Evolutionary conservation across 2,888 invertebrate genomes (phyloP), one percentile per base, ranked within the genome.

Genomic region (Polyommatus iphigenia): DNA sequence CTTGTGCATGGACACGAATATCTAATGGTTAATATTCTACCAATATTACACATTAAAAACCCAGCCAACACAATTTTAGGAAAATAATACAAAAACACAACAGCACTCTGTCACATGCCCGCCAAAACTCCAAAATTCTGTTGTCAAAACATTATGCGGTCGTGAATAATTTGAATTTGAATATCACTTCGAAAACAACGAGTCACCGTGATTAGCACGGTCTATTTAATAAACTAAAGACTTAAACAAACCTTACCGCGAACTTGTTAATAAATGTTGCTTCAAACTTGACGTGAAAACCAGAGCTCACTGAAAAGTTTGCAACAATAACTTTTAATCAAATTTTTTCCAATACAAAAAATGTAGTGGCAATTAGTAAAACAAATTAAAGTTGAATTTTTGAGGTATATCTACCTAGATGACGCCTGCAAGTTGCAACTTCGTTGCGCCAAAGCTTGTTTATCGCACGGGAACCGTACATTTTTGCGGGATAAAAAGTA

Each of bases 291-390:
- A 15, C 15, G 29, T 67, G 29, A 67, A 29, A 67, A 7, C 67
- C 29, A 67, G 67, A 32, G 29, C 29, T 67, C 29, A 67, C 24
- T 29, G 32, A 29, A 29, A 67, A 62, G 13, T 67, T 67, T 67
- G 24, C 24, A 24, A 62, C 62, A 62, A 24, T 62, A 67, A 67
- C 62, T 24, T 67, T 29, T 29, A 67, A 67, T 67, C 29, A 67
- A 67, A 67, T 10, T 2, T 0, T 29, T 67, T 29, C 5, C 5
- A 29, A 67, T 15, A 29, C 15, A 67, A 62, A 15, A 15, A 62
- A 24, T 10, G 1, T 59, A 29, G 10, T 13, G 3, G 15, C 29
- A 29, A 29, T 67, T 29, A 6, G 15, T 29, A 5, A 29, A 67
- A 29, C 15, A 67, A 59, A n/a, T 59, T n/a, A 20, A 59, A 59